Conservation (phyloP, 2,113 vertebrate species). For the Psittacula cyanocephala region DNA sequence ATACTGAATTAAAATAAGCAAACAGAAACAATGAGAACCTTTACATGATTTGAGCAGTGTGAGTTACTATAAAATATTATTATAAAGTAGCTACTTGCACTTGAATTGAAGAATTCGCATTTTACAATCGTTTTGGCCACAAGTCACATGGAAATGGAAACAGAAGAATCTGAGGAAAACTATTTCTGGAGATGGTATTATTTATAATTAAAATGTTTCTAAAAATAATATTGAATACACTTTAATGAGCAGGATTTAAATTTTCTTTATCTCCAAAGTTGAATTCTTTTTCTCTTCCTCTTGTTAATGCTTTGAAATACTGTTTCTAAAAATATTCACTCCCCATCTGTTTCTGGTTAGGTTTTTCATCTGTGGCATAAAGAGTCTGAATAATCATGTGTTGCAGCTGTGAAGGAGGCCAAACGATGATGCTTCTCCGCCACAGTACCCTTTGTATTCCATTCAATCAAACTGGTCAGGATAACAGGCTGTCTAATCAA, state of each 20-base stretch:
- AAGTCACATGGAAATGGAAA: background rate
- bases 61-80: background rate
- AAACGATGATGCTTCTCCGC: background rate
- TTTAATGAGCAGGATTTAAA: background rate
- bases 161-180: background rate
- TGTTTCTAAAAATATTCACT: slow-evolving; percentile 56
- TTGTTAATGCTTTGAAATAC: slow-evolving; percentile 33
- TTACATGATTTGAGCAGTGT: background rate
- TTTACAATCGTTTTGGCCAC: background rate
- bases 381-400: slow-evolving; percentile 13
- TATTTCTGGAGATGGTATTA: background rate
- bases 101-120: background rate
- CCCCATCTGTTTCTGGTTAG: slow-evolving; percentile 63
- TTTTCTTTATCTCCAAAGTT: background rate
- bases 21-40: background rate
- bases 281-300: slow-evolving; percentile 52
- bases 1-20: background rate
- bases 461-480: background rate
- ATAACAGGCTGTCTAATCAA: background rate
- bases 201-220: background rate
- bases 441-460: background rate
- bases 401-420: slow-evolving; percentile 48
- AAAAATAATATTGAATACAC: background rate
- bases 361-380: slow-evolving; percentile 47
- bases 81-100: background rate